Percentiles rank a stretch among this genome's conserved stretches.
Conservation (phyloP, 2,888 invertebrate species). For the Macrophya annulata region DNA sequence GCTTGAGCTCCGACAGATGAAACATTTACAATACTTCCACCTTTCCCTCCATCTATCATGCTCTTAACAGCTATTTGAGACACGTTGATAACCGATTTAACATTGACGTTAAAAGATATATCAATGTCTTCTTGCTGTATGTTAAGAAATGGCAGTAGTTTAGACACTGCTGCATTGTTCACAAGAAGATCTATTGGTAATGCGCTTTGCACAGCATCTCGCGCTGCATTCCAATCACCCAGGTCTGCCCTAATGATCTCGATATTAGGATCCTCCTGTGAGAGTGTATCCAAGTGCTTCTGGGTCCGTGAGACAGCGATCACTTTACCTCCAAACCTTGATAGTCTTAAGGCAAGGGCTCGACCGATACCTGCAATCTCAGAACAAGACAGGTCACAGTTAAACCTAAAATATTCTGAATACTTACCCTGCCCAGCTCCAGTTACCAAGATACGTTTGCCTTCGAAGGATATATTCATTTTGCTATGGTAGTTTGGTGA, state of each 20-base stretch:
- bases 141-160: constrained; percentile 87
- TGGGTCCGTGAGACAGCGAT: constrained; percentile 89
- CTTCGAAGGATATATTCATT: constrained; percentile 87
- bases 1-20: constrained; percentile 91
- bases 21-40: constrained; percentile 93
- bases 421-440: constrained; percentile 90
- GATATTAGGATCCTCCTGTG: constrained; percentile 84
- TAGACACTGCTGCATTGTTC: constrained; percentile 93
- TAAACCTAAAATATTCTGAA: neutral
- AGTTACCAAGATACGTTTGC: constrained; percentile 92
- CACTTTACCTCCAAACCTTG: constrained; percentile 87
- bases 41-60: constrained; percentile 86
- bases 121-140: constrained; percentile 87
- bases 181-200: constrained; percentile 91
- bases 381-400: neutral
- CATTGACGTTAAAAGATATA: constrained; percentile 87
- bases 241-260: constrained; percentile 87
- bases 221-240: constrained; percentile 88
- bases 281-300: constrained; percentile 85
- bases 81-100: constrained; percentile 92
- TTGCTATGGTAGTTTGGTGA: neutral
- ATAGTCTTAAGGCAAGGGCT: constrained; percentile 86
- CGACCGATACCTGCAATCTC: constrained; percentile 83
- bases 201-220: constrained; percentile 82
- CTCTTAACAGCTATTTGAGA: constrained; percentile 90